Conservation (phyloP, 2,888 invertebrate genomes). For the Odontomyia ornata region DNA sequence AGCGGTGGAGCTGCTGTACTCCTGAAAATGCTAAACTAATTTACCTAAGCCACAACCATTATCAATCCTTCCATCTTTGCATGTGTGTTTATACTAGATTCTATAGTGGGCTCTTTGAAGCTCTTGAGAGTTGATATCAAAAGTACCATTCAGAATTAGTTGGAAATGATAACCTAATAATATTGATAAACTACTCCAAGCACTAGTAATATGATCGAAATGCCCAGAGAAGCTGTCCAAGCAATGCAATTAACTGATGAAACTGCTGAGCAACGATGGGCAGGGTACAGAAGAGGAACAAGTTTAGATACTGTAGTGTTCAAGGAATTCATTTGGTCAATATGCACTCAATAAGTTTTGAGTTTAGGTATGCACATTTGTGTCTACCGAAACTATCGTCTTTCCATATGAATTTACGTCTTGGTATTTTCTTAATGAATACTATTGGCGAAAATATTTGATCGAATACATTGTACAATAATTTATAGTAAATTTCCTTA, state of each 20-base stretch:
- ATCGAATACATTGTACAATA: too few species aligned
- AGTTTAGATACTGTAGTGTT: neutral
- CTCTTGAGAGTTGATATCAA: neutral
- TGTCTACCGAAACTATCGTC: too few species aligned
- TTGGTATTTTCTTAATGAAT: too few species aligned
- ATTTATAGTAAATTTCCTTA: too few species aligned
- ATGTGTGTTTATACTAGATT: too few species aligned
- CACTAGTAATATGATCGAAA: neutral
- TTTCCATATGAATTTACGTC: too few species aligned
- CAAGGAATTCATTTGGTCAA: too few species aligned
- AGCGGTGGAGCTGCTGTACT: too few species aligned
- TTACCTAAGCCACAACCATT: too few species aligned
- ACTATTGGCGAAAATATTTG: too few species aligned
- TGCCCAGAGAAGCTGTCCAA: neutral
- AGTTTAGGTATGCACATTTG: neutral
- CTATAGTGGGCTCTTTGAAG: neutral
- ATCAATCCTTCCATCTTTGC: too few species aligned
- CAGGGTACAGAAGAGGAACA: neutral
- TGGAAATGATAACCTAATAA: conserved; percentile 32
- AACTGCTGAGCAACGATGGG: neutral
- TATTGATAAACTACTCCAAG: conserved; percentile 10
- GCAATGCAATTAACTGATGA: conserved; percentile 6
- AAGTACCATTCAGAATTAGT: conserved; percentile 26
- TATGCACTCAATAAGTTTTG: neutral
- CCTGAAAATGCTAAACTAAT: too few species aligned